Percentiles rank a stretch among this genome's conserved stretches.
Evolutionary conservation across 2,888 invertebrate species (phyloP).

Genomic region (Drosophila vallismaia): DNA sequence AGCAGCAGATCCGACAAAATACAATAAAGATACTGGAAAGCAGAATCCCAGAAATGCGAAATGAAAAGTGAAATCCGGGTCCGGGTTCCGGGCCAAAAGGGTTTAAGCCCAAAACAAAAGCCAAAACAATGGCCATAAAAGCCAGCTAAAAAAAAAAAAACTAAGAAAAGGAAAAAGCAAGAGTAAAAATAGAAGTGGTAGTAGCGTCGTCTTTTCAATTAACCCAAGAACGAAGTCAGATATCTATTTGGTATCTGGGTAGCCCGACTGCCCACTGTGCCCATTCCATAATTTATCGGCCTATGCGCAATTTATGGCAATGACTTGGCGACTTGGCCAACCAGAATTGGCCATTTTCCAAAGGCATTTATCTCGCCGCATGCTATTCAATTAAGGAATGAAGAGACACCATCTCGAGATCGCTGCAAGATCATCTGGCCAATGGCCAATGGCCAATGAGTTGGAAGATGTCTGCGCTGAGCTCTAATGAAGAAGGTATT

Average conservation of each 20-base stretch:
- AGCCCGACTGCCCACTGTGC: slow-evolving; percentile 40
- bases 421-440: slow-evolving; percentile 20
- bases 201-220: slow-evolving; percentile 28
- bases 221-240: slow-evolving; percentile 28
- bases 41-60: slow-evolving; percentile 40
- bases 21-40: slow-evolving; percentile 13
- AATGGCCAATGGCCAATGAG: slow-evolving; percentile 1
- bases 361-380: slow-evolving; percentile 43
- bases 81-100: slow-evolving; percentile 15
- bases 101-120: slow-evolving; percentile 10
- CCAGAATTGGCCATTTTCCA: slow-evolving; percentile 34
- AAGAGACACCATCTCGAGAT: slow-evolving; percentile 7
- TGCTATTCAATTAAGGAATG: slow-evolving; percentile 29
- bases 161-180: slow-evolving; percentile 19
- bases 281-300: slow-evolving; percentile 52
- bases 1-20: neutral
- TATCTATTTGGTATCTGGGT: slow-evolving; percentile 32
- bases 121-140: slow-evolving; percentile 30
- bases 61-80: slow-evolving; percentile 46
- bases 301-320: slow-evolving; percentile 62
- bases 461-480: neutral
- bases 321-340: slow-evolving; percentile 65
- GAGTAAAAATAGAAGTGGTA: slow-evolving; percentile 24
- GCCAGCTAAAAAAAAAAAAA: neutral
- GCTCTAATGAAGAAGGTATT: slow-evolving; percentile 10